Conservation (phyloP, 2,113 vertebrate species). For the Eptesicus fuscus region DNA sequence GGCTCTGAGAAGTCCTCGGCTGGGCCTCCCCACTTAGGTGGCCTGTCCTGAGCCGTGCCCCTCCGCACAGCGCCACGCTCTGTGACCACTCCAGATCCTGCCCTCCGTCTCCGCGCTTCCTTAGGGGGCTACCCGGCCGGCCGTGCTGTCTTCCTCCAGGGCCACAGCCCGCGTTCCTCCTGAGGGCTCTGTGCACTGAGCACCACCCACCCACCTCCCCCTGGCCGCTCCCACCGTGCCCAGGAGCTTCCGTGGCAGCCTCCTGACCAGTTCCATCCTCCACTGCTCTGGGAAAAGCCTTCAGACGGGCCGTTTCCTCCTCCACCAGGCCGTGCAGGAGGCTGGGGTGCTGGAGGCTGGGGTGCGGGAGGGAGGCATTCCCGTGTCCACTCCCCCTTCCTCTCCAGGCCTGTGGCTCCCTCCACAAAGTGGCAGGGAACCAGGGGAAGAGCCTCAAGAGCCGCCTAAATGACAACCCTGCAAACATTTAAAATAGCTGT, state of each 20-base stretch:
- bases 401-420: background rate
- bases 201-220: too few species aligned
- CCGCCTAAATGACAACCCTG: background rate
- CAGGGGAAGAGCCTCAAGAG: background rate
- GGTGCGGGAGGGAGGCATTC: rapidly evolving
- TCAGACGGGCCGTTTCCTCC: too few species aligned
- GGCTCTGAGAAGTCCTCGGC: background rate
- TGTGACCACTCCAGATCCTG: background rate
- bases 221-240: rapidly evolving
- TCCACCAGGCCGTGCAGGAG: background rate
- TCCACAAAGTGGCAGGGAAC: background rate
- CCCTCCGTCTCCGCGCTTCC: background rate
- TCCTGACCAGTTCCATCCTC: background rate
- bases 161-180: background rate
- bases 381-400: too few species aligned
- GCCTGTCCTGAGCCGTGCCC: background rate
- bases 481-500: too few species aligned
- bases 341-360: background rate
- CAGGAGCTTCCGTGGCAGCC: background rate
- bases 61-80: background rate
- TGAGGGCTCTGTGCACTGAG: background rate
- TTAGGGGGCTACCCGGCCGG: background rate
- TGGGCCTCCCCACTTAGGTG: background rate
- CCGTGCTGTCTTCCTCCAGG: rapidly evolving
- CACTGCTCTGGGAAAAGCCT: background rate